These are phyloP conservation scores for Cyclophora albipunctata DNA, from an alignment of 2,888 invertebrate genomes.

Conservation along the genomic window DNA sequence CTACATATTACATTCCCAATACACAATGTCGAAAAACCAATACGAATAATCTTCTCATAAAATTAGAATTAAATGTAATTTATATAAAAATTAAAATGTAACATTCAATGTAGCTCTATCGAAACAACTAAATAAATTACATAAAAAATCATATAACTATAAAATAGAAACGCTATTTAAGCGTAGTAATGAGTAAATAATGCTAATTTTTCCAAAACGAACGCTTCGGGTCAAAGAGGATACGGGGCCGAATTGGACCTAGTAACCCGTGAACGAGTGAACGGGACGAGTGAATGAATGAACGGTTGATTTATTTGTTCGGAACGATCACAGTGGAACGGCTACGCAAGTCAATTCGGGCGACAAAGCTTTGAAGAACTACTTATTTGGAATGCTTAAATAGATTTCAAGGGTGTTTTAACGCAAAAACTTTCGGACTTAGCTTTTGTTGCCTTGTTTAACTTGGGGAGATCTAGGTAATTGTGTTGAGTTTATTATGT, in stretches of 20 bases:
- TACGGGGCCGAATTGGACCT: conserved; percentile 8
- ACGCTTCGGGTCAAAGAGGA: conserved; percentile 23
- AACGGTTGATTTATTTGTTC: conserved; percentile 53
- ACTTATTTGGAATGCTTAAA: conserved; percentile 56
- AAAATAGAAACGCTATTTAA: conserved; percentile 11
- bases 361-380: conserved; percentile 54
- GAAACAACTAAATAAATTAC: conserved; percentile 5
- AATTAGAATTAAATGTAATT: too few species aligned
- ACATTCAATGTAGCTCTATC: too few species aligned
- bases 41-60: too few species aligned
- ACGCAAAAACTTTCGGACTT: conserved; percentile 9
- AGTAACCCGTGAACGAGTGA: conserved; percentile 26
- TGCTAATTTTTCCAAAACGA: conserved; percentile 31
- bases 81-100: too few species aligned
- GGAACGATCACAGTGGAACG: conserved; percentile 11
- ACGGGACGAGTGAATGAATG: conserved; percentile 35
- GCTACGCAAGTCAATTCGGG: conserved; percentile 40
- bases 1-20: too few species aligned
- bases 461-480: too few species aligned
- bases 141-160: conserved; percentile 3
- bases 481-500: too few species aligned
- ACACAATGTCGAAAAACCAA: too few species aligned
- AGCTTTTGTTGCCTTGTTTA: conserved; percentile 1
- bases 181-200: conserved; percentile 16
- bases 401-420: conserved; percentile 32